Evolutionary conservation across 2,888 invertebrate genomes (phyloP).

Genomic region (Campoplex nolae): DNA sequence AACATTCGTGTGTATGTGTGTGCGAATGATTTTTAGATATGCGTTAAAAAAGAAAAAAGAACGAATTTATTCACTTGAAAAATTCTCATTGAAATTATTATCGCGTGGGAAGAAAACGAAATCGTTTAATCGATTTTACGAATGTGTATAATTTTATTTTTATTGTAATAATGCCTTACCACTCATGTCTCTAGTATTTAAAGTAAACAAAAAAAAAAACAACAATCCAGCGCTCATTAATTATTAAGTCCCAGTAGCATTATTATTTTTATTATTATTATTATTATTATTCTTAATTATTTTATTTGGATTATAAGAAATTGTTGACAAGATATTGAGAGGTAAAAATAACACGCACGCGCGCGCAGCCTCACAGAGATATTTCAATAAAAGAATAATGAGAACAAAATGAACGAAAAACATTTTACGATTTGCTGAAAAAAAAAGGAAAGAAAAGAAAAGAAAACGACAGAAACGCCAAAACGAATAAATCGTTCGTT

Average conservation of each 20-base stretch:
- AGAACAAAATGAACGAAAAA: slow-evolving; percentile 46
- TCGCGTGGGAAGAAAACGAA: slow-evolving; percentile 15
- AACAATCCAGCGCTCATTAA: slow-evolving; percentile 82
- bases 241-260: slow-evolving; percentile 75
- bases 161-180: slow-evolving; percentile 13
- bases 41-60: not conserved
- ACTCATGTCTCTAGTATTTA: slow-evolving; percentile 54
- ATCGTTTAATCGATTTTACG: slow-evolving; percentile 2
- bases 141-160: not conserved
- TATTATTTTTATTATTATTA: slow-evolving; percentile 39
- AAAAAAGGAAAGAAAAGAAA: slow-evolving; percentile 20
- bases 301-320: not conserved
- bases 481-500: slow-evolving; percentile 31
- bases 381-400: slow-evolving; percentile 7
- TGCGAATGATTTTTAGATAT: slow-evolving; percentile 13
- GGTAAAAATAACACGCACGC: not conserved
- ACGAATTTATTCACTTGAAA: not conserved
- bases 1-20: slow-evolving; percentile 9
- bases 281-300: slow-evolving; percentile 38
- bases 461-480: slow-evolving; percentile 30
- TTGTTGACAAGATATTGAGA: not conserved
- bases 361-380: slow-evolving; percentile 11
- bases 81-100: slow-evolving; percentile 7
- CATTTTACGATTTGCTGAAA: slow-evolving; percentile 39
- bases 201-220: slow-evolving; percentile 66